Percentiles rank a stretch among this genome's conserved stretches.
These are phyloP conservation scores for Danio choprae DNA, from an alignment of 2,797 vertebrate species.

Conservation along the genomic window DNA sequence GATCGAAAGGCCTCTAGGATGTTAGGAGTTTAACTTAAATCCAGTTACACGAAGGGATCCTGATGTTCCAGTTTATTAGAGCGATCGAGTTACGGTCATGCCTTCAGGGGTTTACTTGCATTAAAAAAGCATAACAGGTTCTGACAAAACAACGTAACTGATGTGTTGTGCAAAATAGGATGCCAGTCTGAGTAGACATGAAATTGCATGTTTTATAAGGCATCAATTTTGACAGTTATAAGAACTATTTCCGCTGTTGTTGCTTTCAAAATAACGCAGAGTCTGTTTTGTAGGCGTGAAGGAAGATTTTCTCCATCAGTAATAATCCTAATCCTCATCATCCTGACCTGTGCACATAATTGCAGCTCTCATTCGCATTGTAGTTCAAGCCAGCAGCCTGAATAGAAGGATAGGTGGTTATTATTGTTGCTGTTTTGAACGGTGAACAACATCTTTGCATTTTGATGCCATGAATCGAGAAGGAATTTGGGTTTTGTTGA, in stretches of 20 bases:
- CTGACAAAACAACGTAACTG: slow-evolving; percentile 2
- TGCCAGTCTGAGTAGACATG: neutral
- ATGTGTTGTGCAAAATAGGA: neutral
- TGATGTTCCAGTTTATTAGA: slow-evolving; percentile 36
- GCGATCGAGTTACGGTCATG: neutral
- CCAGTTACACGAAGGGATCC: neutral
- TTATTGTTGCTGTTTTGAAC: neutral
- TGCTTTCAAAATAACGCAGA: neutral
- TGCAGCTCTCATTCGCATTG: neutral
- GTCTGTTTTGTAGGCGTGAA: neutral
- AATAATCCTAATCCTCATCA: slow-evolving; percentile 58
- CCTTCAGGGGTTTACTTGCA: neutral
- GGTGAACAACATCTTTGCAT: neutral
- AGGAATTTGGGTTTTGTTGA: slow-evolving; percentile 66
- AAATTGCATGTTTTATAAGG: neutral
- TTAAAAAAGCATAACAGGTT: neutral
- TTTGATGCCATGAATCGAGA: slow-evolving; percentile 62
- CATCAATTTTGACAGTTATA: neutral
- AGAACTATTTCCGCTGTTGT: neutral
- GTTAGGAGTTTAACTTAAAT: slow-evolving; percentile 20
- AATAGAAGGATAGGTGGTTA: slow-evolving; percentile 7
- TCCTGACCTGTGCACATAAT: neutral
- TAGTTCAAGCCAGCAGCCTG: neutral
- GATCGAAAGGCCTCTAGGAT: slow-evolving; percentile 13
- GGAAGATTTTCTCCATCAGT: slow-evolving; percentile 10